These are phyloP conservation scores for Raja brachyura DNA, from an alignment of 2,113 vertebrate genomes.

Conservation along the genomic window DNA sequence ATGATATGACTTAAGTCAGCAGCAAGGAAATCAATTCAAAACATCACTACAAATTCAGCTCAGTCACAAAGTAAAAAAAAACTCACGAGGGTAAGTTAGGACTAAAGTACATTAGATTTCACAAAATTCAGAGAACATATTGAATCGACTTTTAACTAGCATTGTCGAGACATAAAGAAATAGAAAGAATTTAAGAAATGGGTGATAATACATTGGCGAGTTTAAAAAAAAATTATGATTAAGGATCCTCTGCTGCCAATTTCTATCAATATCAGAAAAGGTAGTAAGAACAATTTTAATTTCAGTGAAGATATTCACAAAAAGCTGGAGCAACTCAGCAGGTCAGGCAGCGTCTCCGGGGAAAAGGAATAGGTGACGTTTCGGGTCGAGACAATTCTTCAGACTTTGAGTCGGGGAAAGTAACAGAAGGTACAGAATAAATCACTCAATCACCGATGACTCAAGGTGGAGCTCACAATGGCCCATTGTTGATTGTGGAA, in stretches of 20 bases:
- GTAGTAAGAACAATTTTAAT: not conserved
- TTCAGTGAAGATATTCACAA: too few relatives aligned
- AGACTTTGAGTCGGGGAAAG: too few relatives aligned
- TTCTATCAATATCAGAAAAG: not conserved
- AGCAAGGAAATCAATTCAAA: not conserved
- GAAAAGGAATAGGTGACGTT: too few relatives aligned
- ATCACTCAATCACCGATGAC: too few relatives aligned
- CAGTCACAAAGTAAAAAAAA: not conserved
- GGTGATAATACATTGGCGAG: not conserved
- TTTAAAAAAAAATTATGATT: not conserved
- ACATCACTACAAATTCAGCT: not conserved
- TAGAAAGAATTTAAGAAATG: not conserved
- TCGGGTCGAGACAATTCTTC: too few relatives aligned
- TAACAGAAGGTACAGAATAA: too few relatives aligned
- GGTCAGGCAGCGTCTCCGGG: too few relatives aligned
- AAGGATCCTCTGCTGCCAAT: not conserved
- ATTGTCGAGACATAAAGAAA: not conserved
- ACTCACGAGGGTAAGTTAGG: not conserved
- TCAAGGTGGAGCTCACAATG: too few relatives aligned
- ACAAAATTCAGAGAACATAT: not conserved
- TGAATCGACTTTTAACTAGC: not conserved
- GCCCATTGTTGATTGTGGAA: too few relatives aligned
- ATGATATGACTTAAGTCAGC: not conserved
- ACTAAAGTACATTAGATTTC: not conserved
- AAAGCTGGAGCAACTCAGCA: too few relatives aligned